Percentiles rank a stretch among this genome's conserved stretches.
phyloP scores from a whole-genome alignment of 2,888 invertebrate species.

The Idaea dimidiata region DNA sequence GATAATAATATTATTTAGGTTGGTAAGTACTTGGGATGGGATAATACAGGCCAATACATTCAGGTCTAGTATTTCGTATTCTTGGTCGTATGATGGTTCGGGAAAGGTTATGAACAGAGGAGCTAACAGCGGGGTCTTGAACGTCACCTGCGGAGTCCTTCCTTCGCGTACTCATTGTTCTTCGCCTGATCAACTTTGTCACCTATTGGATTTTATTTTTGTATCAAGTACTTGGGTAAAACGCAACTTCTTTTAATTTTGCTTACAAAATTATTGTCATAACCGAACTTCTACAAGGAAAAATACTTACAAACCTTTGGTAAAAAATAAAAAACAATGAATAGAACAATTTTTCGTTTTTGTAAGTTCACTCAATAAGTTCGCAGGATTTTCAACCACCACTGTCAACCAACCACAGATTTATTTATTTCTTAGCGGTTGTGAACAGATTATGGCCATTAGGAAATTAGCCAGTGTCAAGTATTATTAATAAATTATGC shows the following conservation, averaged over 20 bases:
- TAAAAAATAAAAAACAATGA: not conserved
- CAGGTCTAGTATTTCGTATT: slow-evolving; percentile 46
- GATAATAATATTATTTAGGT: slow-evolving; percentile 30
- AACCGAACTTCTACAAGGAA: not conserved
- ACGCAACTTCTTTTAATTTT: not conserved
- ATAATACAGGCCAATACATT: slow-evolving; percentile 53
- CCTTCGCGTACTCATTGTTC: slow-evolving; percentile 34
- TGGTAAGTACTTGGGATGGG: slow-evolving; percentile 62
- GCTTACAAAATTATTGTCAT: not conserved
- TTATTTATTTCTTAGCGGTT: no score
- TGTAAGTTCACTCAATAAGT: no score
- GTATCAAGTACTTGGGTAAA: not conserved
- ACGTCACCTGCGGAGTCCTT: slow-evolving; percentile 58
- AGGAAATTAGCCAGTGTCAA: no score
- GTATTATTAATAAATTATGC: no score
- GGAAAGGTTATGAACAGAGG: slow-evolving; percentile 49
- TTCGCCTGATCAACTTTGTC: slow-evolving; percentile 46
- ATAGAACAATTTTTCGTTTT: not conserved
- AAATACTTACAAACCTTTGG: not conserved
- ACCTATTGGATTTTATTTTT: slow-evolving; percentile 13
- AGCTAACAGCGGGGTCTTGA: slow-evolving; percentile 68
- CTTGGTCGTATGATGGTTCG: slow-evolving; percentile 48
- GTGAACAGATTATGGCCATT: no score
- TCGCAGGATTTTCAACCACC: not conserved
- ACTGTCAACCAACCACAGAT: not conserved